A percentile compares a stretch with the other conserved stretches of the same genome.
phyloP scores from a whole-genome alignment of 2,888 invertebrate genomes.

The Drosophila fulvimacula region DNA sequence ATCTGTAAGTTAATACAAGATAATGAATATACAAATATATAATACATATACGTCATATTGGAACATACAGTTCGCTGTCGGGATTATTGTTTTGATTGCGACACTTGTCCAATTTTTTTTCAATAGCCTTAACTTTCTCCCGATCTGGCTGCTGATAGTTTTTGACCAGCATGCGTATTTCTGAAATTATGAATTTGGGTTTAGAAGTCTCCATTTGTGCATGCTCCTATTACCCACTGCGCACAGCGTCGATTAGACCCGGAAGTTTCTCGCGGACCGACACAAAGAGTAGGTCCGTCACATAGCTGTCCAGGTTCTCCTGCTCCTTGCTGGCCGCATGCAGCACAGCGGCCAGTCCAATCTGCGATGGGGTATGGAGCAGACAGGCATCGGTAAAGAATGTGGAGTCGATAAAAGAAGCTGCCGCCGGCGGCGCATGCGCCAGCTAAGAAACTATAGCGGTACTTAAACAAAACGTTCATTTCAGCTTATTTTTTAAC shows the following conservation, averaged over 20 bases:
- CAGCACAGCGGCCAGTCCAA: constrained; percentile 95
- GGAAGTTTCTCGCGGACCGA: constrained; percentile 90
- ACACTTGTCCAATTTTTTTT: constrained; percentile 95
- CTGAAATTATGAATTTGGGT: constrained; percentile 74
- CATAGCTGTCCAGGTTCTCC: constrained; percentile 96
- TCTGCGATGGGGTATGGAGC: constrained; percentile 97
- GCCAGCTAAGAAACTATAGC: constrained; percentile 84
- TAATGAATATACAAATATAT: not conserved
- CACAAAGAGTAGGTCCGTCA: constrained; percentile 93
- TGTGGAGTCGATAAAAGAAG: constrained; percentile 92
- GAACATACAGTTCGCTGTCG: constrained; percentile 87
- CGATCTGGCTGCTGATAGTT: constrained; percentile 90
- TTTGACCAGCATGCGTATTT: constrained; percentile 94
- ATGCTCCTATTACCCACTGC: constrained; percentile 86
- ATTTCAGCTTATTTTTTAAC: constrained; percentile 28
- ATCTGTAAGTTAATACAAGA: constrained; percentile 85
- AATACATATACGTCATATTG: not conserved
- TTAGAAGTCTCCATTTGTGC: not conserved
- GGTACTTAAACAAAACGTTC: constrained; percentile 66
- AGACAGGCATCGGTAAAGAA: constrained; percentile 96
- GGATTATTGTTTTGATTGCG: constrained; percentile 98
- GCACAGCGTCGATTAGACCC: constrained; percentile 93
- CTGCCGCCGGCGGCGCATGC: constrained; percentile 86
- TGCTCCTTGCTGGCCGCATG: constrained; percentile 96
- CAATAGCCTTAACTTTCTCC: constrained; percentile 90